Conservation (phyloP, 2,888 invertebrate genomes). For the Drosophila suboccidentalis region DNA sequence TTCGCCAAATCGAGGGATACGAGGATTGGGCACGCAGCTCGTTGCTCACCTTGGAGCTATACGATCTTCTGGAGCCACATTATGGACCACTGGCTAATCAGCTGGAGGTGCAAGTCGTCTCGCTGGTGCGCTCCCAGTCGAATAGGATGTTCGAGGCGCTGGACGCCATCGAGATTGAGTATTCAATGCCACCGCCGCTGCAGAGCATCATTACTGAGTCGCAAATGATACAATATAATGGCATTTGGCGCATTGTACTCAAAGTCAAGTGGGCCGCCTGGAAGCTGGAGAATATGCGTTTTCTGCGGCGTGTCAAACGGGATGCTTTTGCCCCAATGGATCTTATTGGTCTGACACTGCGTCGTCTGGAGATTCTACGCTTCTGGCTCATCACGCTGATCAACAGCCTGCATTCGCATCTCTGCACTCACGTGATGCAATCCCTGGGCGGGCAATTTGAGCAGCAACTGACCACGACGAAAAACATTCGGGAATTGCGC, state of each 20-base stretch:
- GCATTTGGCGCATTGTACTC: slow-evolving; percentile 86
- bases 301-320: slow-evolving; percentile 69
- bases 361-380: slow-evolving; percentile 86
- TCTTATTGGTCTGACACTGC: slow-evolving; percentile 82
- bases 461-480: slow-evolving; percentile 71
- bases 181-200: slow-evolving; percentile 76
- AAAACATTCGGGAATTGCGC: slow-evolving; percentile 81
- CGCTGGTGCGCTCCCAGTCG: slow-evolving; percentile 64
- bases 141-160: slow-evolving; percentile 81
- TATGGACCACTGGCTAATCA: slow-evolving; percentile 66
- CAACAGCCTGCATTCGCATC: slow-evolving; percentile 86
- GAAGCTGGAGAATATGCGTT: slow-evolving; percentile 86
- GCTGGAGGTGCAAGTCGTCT: slow-evolving; percentile 76
- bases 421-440: slow-evolving; percentile 86
- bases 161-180: slow-evolving; percentile 77
- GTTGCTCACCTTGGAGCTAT: slow-evolving; percentile 85
- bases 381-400: slow-evolving; percentile 87
- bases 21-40: slow-evolving; percentile 86
- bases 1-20: slow-evolving; percentile 86
- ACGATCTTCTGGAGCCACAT: slow-evolving; percentile 86
- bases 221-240: slow-evolving; percentile 81
- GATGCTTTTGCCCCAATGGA: slow-evolving; percentile 75
- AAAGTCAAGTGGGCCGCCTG: slow-evolving; percentile 87
- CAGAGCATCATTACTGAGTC: slow-evolving; percentile 75
- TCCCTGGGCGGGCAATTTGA: slow-evolving; percentile 81